Evolutionary conservation across 2,113 vertebrate genomes (phyloP), one percentile per base, ranked within the genome.

Genomic region (Melanerpes formicivorus): DNA sequence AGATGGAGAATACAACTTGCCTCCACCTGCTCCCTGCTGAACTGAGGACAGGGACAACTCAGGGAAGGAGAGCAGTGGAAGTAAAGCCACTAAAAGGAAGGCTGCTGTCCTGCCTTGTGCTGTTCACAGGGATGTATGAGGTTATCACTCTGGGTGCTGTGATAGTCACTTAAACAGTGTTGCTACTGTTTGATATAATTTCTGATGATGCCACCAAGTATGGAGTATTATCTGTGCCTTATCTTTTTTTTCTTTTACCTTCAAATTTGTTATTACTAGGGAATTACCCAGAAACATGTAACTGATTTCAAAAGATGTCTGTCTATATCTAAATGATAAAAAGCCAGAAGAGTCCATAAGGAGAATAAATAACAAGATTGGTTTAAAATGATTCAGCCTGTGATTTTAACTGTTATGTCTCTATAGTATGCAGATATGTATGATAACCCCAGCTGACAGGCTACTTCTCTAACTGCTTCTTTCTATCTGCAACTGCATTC

Each of bases 381-480:
- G 72, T 88, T 89, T 69, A 18, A 93, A 90, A 67, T 52, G 14
- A 55, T 11, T 16, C 87, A 92, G n/a, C 67, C 82, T 73, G 44
- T 86, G 22, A 14, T 62, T 87, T 74, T 30, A 80, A 14, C 55
- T 64, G 25, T 72, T 88, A 13, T 40, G 16, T 74, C 71, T 67
- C 37, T 75, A 59, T 62, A 60, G 25, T 29, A 23, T 12, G 4
- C 21, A n/a, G 29, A 17, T 94, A 14, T 16, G 3, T 40, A 22
- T 66, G 58, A 87, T 91, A 92, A 87, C 16, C 71, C 29, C 27
- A 29, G 21, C 92, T 89, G 19, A 18, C 64, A 87, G 55, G 56
- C 64, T 62, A 3, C 10, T 74, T 60, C 44, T 87, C 2, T 21
- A 62, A 69, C 56, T 85, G 63, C 66, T 90, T 90, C 69, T 77